These are phyloP conservation scores for Limenitis camilla DNA, from an alignment of 2,888 invertebrate species.

Conservation along the genomic window DNA sequence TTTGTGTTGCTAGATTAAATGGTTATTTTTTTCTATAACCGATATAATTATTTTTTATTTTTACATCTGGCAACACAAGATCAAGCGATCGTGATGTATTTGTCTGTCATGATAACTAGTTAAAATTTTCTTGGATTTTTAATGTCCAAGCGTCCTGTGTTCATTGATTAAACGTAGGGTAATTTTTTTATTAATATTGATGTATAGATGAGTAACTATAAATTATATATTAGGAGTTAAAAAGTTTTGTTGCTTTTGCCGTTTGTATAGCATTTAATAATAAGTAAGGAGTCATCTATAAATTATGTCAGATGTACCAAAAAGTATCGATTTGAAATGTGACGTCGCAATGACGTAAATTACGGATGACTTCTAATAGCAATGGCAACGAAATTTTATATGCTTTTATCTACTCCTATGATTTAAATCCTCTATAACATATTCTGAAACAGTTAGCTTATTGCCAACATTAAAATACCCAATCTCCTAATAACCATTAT, in stretches of 20 bases:
- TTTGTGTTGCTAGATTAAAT: too few relatives aligned
- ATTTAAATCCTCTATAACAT: too few relatives aligned
- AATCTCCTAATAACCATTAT: too few relatives aligned
- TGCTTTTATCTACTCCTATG: too few relatives aligned
- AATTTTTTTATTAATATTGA: slow-evolving; percentile 12
- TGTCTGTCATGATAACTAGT: slow-evolving; percentile 8
- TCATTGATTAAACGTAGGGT: slow-evolving; percentile 53
- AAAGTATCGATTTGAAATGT: too few relatives aligned
- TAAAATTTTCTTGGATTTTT: slow-evolving; percentile 47
- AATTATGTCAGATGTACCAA: too few relatives aligned
- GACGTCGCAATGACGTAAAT: too few relatives aligned
- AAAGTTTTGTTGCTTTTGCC: slow-evolving; percentile 8
- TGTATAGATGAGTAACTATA: slow-evolving; percentile 2
- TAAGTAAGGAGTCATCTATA: too few relatives aligned
- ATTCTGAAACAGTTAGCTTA: too few relatives aligned
- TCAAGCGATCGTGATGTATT: slow-evolving; percentile 25
- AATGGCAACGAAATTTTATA: slow-evolving; percentile 1
- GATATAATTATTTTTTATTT: not conserved
- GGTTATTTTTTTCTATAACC: too few relatives aligned
- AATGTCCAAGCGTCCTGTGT: slow-evolving; percentile 58
- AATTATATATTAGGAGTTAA: not conserved
- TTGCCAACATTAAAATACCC: too few relatives aligned
- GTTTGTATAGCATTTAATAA: not conserved
- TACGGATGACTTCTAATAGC: not conserved
- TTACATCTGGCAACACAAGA: slow-evolving; percentile 2